phyloP scores from a whole-genome alignment of 1,140 invertebrate species.

The Bombus ignitus region DNA sequence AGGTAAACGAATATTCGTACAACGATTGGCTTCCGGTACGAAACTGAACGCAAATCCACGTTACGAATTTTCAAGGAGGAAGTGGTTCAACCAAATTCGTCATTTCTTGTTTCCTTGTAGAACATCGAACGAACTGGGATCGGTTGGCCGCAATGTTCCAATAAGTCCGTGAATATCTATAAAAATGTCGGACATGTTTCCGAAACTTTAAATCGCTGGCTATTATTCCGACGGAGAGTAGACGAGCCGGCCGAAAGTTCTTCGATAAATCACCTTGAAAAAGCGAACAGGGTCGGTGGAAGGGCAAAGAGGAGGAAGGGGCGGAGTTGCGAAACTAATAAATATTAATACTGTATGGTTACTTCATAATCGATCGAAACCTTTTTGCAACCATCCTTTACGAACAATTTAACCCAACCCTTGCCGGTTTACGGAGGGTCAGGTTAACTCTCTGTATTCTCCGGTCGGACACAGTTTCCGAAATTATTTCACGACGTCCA shows the following conservation, averaged over 20 bases:
- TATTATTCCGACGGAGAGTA: constrained; percentile 66
- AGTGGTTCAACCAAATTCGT: not conserved
- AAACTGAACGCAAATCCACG: too few species aligned
- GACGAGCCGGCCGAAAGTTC: constrained; percentile 67
- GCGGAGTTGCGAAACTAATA: constrained; percentile 72
- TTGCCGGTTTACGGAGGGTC: too few species aligned
- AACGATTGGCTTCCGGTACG: too few species aligned
- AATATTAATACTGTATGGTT: constrained; percentile 71
- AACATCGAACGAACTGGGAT: not conserved
- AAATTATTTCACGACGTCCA: constrained; percentile 3
- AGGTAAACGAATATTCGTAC: too few species aligned
- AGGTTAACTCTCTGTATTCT: not conserved
- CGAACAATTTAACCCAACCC: not conserved
- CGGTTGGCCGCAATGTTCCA: constrained; percentile 18
- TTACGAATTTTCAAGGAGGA: too few species aligned
- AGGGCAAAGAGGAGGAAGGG: constrained; percentile 18
- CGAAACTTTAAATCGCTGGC: constrained; percentile 69
- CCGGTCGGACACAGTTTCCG: not conserved
- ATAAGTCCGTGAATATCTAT: constrained; percentile 54
- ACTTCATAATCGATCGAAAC: constrained; percentile 66
- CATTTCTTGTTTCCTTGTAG: too few species aligned
- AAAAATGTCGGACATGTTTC: constrained; percentile 66
- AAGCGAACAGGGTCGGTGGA: constrained; percentile 1
- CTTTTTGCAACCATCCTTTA: not conserved
- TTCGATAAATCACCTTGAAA: constrained; percentile 71